Evolutionary conservation across 2,888 invertebrate genomes (phyloP).

Genomic region (Oeneis ivallda): DNA sequence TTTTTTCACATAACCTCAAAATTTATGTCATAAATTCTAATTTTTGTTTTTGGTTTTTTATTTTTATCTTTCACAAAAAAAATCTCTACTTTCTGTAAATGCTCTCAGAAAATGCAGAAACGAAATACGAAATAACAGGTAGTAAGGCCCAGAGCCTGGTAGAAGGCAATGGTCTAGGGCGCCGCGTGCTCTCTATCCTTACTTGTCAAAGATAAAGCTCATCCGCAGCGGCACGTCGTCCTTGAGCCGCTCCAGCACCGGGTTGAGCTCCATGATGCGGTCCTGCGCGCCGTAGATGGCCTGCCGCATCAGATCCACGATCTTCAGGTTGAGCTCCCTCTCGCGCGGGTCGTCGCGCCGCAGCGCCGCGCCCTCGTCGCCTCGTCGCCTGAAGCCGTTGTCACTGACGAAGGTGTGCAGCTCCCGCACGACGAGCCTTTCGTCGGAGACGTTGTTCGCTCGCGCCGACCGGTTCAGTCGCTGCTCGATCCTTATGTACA

Average conservation of each 20-base stretch:
- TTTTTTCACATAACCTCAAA: too few relatives aligned
- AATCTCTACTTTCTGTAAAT: too few relatives aligned
- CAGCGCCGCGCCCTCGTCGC: constrained; percentile 17
- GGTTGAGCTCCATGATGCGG: constrained; percentile 41
- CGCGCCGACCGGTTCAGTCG: not conserved
- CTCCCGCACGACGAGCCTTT: constrained; percentile 19
- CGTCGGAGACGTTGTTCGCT: constrained; percentile 33
- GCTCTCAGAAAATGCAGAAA: too few relatives aligned
- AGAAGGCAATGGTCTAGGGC: too few relatives aligned
- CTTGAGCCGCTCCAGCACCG: constrained; percentile 35
- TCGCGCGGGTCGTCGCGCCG: constrained; percentile 11
- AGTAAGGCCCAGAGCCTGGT: too few relatives aligned
- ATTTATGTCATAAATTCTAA: too few relatives aligned
- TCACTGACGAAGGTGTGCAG: constrained; percentile 34
- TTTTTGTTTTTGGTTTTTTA: too few relatives aligned
- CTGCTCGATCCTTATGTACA: not conserved
- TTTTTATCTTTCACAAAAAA: too few relatives aligned
- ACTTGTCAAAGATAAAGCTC: constrained; percentile 42
- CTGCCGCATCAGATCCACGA: constrained; percentile 49
- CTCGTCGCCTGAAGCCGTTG: constrained; percentile 18
- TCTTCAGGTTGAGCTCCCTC: constrained; percentile 27
- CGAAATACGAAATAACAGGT: too few relatives aligned
- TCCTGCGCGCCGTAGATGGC: constrained; percentile 47
- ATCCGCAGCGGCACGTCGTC: constrained; percentile 39
- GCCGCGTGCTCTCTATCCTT: not conserved